Conservation (phyloP, 2,888 invertebrate genomes). For the Ephialtes manifestator region DNA sequence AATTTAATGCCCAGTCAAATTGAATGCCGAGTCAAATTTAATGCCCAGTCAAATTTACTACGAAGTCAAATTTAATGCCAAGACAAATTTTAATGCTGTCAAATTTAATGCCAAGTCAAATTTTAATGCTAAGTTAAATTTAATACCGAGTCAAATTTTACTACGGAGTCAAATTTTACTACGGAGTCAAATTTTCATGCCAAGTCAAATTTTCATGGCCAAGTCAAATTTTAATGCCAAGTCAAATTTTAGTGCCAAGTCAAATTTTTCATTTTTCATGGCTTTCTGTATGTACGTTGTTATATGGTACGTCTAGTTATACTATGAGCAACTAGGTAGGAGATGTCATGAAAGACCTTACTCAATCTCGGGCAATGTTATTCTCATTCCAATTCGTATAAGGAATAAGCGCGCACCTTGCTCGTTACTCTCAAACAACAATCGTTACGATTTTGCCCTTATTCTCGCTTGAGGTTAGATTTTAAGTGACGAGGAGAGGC, state of each 20-base stretch:
- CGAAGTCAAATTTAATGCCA: too few species aligned
- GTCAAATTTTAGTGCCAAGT: too few species aligned
- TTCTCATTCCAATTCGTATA: slow-evolving; percentile 62
- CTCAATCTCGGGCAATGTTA: slow-evolving; percentile 56
- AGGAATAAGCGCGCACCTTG: slow-evolving; percentile 49
- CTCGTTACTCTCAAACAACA: slow-evolving; percentile 60
- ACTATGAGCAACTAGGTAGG: not conserved
- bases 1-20: not conserved
- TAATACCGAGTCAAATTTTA: too few species aligned
- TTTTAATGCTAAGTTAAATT: not conserved
- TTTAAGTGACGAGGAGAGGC: not conserved
- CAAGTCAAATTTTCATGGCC: too few species aligned
- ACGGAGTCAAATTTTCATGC: too few species aligned
- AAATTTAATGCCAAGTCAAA: too few species aligned
- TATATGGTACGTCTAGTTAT: not conserved
- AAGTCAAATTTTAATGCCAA: too few species aligned
- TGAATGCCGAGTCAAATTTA: not conserved
- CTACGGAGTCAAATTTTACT: not conserved
- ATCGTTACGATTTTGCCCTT: slow-evolving; percentile 54
- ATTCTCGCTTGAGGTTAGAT: slow-evolving; percentile 38
- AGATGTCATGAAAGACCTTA: slow-evolving; percentile 28
- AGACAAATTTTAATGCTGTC: too few species aligned
- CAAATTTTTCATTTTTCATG: not conserved
- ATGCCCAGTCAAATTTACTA: not conserved
- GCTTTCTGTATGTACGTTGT: not conserved